Conservation (phyloP, 2,113 vertebrate genomes). For the Ifrita kowaldi region DNA sequence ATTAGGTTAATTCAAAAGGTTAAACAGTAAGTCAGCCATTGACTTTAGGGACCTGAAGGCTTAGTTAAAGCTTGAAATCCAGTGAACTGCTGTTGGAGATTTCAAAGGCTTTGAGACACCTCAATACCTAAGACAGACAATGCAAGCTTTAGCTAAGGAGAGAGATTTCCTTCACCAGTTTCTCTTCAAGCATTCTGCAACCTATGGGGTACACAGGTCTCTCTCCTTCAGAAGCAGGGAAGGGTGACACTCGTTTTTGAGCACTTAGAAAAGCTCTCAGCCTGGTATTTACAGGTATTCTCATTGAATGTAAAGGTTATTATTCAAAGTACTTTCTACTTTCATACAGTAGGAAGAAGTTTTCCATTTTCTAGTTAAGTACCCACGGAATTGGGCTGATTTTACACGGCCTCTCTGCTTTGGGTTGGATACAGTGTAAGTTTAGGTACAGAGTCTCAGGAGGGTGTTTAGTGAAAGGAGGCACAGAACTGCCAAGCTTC, state of each 20-base stretch:
- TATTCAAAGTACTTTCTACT: not conserved
- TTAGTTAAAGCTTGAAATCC: not conserved
- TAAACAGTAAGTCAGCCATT: not conserved
- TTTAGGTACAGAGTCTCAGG: not conserved
- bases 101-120: not conserved
- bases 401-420: not conserved
- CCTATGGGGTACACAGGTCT: not conserved
- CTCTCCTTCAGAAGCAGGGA: not conserved
- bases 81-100: not conserved
- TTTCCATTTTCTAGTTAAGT: not conserved
- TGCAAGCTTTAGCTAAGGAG: not conserved
- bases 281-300: not conserved
- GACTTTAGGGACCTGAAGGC: not conserved
- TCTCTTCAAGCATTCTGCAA: not conserved
- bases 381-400: not conserved
- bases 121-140: not conserved
- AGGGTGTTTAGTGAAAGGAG: not conserved
- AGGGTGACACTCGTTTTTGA: not conserved
- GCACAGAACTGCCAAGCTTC: not conserved
- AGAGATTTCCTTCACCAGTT: not conserved
- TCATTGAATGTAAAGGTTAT: not conserved
- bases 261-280: not conserved
- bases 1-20: not conserved
- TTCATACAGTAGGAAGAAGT: not conserved
- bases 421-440: not conserved